Base-by-base conservation (phyloP, 2,888 invertebrate species). In the Prenolepis imparis region DNA sequence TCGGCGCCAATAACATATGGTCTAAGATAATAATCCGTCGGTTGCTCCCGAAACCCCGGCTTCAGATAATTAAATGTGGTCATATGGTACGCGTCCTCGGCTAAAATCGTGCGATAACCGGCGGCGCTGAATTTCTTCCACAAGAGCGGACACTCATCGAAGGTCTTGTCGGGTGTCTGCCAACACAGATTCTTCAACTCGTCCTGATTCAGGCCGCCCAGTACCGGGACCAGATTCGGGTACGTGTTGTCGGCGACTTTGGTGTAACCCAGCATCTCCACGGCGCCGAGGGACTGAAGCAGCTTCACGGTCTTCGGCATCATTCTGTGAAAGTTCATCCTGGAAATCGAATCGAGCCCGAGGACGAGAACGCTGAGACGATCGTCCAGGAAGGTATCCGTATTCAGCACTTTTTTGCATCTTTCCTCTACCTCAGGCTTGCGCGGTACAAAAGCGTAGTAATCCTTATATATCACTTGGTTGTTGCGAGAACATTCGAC, bases 171-270 rank as follows among this genome's bases (percentile, higher is more conserved):
- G 0, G 95, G 92, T 18, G 95, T 95, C 0, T 96, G 96, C 96
- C 97, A 96, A 92, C 98, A 98, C 90, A 97, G 97, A 0, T 95
- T 95, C 81, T 95, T 95, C 66, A 98, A 93, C 91, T 98, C 97
- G 0, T 95, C 95, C 41, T 96, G 96, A 61, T 96, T 96, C 63
- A 97, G 93, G 0, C 98, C 98, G 3, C 97, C 96, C 15, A 98
- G 95, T 86, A 98, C 96, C 0, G 99, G 97, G 9, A 97, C 96
- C 83, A 99, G 94, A 94, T 99, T 99, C 0, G 98, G 98, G 93
- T 98, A 98, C 0, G 99, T 99, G 94, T 99, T 99, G 94, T 99
- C 99, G 3, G 97, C 99, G 11, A 99, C 97, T 96, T 99, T 99
- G 93, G 98, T 98, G 94, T 98, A 98, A 6, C 99, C 99, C 88